These are phyloP conservation scores for Dissostichus mawsoni DNA, from an alignment of 2,113 vertebrate genomes.

Conservation along the genomic window DNA sequence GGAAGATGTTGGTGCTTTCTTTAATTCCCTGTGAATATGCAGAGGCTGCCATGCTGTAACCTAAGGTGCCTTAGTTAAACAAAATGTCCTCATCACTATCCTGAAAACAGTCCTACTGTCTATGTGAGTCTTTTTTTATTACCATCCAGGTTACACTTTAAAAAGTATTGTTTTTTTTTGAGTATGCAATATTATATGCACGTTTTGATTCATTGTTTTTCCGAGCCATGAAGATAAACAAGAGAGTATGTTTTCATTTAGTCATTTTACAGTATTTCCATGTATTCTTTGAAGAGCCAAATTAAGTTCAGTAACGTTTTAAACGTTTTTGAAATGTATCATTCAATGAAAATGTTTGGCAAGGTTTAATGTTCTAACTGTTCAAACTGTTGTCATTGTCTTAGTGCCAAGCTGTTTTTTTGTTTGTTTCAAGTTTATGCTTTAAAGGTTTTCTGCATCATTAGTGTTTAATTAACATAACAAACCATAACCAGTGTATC, in stretches of 20 bases:
- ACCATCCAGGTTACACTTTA: conserved; percentile 9
- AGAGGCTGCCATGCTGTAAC: conserved; percentile 14
- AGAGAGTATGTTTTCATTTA: neutral
- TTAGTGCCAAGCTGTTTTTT: conserved; percentile 7
- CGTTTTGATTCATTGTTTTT: neutral
- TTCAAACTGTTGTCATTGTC: conserved; percentile 14
- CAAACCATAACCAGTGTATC: neutral
- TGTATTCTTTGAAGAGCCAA: neutral
- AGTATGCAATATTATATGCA: conserved; percentile 16
- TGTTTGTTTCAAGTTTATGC: conserved; percentile 7
- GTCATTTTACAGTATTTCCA: conserved; percentile 1
- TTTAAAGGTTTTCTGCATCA: conserved; percentile 1
- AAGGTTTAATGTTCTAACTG: neutral
- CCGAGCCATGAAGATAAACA: neutral
- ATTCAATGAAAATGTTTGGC: neutral
- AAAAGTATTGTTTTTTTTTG: conserved; percentile 22
- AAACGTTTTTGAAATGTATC: neutral
- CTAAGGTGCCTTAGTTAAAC: conserved; percentile 65
- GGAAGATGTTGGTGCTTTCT: conserved; percentile 19
- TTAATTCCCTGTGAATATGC: conserved; percentile 15
- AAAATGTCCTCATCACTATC: neutral
- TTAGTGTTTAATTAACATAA: conserved; percentile 8
- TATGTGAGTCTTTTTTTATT: neutral
- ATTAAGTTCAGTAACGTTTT: neutral
- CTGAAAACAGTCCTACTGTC: conserved; percentile 2